Evolutionary conservation across 2,797 vertebrate species (phyloP).

Genomic region (Scarus forsteni): DNA sequence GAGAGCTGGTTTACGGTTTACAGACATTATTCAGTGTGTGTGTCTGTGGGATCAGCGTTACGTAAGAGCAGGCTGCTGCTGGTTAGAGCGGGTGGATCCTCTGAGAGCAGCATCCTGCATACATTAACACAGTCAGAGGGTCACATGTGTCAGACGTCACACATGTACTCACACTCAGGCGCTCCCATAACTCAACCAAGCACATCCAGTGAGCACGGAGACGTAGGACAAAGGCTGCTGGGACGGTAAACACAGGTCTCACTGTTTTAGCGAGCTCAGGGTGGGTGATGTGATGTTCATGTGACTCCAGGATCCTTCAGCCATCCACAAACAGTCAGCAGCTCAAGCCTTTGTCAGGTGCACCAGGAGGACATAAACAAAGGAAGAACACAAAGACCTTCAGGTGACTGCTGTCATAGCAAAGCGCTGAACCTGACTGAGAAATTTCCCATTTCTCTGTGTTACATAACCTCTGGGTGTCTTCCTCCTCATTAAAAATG

Average conservation of each 20-base stretch:
- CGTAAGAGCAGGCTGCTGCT: constrained; percentile 26
- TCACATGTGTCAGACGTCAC: constrained; percentile 16
- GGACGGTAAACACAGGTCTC: constrained; percentile 16
- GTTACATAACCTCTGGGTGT: background rate
- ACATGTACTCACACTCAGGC: constrained; percentile 1
- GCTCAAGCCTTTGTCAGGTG: background rate
- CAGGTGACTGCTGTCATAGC: background rate
- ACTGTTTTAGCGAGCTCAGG: background rate
- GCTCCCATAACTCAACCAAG: background rate
- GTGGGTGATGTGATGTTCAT: constrained; percentile 25
- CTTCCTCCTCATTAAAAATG: background rate
- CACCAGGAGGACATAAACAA: constrained; percentile 1
- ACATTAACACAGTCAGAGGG: constrained; percentile 8
- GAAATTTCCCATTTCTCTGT: background rate
- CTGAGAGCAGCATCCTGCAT: constrained; percentile 15
- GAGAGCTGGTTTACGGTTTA: background rate
- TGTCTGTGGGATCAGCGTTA: constrained; percentile 20
- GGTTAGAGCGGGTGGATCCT: constrained; percentile 5
- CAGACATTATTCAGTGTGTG: background rate
- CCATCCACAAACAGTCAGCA: background rate
- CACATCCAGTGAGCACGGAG: background rate
- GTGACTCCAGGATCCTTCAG: constrained; percentile 29
- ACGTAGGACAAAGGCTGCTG: constrained; percentile 2
- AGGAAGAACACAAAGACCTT: background rate
- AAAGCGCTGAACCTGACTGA: background rate